phyloP scores from a whole-genome alignment of 2,797 vertebrate genomes.

The Acrossocheilus fasciatus region DNA sequence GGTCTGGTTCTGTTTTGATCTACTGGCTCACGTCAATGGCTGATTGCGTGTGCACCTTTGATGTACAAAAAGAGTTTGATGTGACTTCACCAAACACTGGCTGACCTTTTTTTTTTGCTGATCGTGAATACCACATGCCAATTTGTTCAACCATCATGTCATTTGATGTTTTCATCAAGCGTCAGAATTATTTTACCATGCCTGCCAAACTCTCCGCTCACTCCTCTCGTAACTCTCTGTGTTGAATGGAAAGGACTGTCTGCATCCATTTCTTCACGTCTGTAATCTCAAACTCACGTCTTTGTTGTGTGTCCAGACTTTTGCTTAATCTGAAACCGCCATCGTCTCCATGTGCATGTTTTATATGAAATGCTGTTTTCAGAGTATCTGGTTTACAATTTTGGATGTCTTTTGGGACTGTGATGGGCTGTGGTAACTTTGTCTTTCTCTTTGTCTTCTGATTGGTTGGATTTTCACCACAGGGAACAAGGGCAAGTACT shows the following conservation, averaged over 20 bases:
- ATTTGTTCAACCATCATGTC: constrained; percentile 20
- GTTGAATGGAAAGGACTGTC: constrained; percentile 35
- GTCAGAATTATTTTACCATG: constrained; percentile 8
- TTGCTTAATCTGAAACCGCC: constrained; percentile 35
- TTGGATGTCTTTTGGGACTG: constrained; percentile 23
- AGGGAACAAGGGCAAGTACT: constrained; percentile 82
- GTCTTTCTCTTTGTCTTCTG: constrained; percentile 56
- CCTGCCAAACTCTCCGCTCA: constrained; percentile 4
- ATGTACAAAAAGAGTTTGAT: constrained; percentile 4
- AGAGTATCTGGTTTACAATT: constrained; percentile 45
- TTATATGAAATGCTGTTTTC: constrained; percentile 50
- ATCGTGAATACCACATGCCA: constrained; percentile 15
- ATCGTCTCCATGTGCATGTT: constrained; percentile 40
- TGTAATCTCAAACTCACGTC: constrained; percentile 30
- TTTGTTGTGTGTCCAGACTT: constrained; percentile 52
- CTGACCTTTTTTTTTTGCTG: constrained; percentile 18
- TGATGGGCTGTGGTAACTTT: constrained; percentile 53
- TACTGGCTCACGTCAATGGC: neutral
- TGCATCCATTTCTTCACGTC: constrained; percentile 41
- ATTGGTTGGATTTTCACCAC: constrained; percentile 70
- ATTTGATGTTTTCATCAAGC: constrained; percentile 38
- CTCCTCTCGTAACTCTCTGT: constrained; percentile 26
- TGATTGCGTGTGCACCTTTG: constrained; percentile 9
- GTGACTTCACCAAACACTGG: constrained; percentile 21
- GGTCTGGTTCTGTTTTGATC: constrained; percentile 38